These are phyloP conservation scores for Aproaerema taeniolella DNA, from an alignment of 2,888 invertebrate genomes.

Conservation along the genomic window DNA sequence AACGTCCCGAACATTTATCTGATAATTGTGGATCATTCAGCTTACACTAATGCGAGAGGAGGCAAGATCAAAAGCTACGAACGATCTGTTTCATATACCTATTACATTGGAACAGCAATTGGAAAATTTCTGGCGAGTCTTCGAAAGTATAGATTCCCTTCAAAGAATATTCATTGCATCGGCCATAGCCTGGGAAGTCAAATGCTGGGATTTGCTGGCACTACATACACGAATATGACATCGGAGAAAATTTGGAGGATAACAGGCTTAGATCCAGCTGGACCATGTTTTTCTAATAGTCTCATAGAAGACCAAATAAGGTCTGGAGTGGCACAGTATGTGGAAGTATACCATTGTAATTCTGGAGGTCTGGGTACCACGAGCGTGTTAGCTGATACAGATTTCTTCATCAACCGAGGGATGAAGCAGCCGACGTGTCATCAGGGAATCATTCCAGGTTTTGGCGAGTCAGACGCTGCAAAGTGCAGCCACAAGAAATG, in stretches of 20 bases:
- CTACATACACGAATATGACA: slow-evolving; percentile 23
- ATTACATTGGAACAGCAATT: slow-evolving; percentile 50
- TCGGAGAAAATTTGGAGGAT: slow-evolving; percentile 52
- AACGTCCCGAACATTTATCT: slow-evolving; percentile 52
- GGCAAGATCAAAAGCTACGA: slow-evolving; percentile 58
- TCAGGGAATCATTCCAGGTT: slow-evolving; percentile 27
- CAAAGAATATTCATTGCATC: slow-evolving; percentile 33
- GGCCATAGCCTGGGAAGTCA: slow-evolving; percentile 30
- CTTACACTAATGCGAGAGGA: slow-evolving; percentile 51
- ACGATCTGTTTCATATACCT: slow-evolving; percentile 47
- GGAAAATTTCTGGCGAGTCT: slow-evolving; percentile 50
- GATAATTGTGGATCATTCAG: slow-evolving; percentile 60
- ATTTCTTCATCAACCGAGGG: slow-evolving; percentile 79
- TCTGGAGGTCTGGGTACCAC: slow-evolving; percentile 72
- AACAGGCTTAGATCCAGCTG: slow-evolving; percentile 64
- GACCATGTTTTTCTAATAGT: slow-evolving; percentile 64
- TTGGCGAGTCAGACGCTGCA: slow-evolving; percentile 54
- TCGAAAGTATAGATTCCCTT: slow-evolving; percentile 42
- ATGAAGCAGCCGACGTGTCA: slow-evolving; percentile 73
- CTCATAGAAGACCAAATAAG: slow-evolving; percentile 63
- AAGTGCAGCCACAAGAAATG: slow-evolving; percentile 67
- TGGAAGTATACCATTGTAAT: slow-evolving; percentile 79
- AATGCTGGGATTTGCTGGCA: slow-evolving; percentile 27
- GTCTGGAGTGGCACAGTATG: slow-evolving; percentile 74
- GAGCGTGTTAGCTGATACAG: slow-evolving; percentile 71